Evolutionary conservation across 1,140 invertebrate genomes (phyloP), one percentile per base, ranked within the genome.

Genomic region (Pseudomyrmex cubaensis): DNA sequence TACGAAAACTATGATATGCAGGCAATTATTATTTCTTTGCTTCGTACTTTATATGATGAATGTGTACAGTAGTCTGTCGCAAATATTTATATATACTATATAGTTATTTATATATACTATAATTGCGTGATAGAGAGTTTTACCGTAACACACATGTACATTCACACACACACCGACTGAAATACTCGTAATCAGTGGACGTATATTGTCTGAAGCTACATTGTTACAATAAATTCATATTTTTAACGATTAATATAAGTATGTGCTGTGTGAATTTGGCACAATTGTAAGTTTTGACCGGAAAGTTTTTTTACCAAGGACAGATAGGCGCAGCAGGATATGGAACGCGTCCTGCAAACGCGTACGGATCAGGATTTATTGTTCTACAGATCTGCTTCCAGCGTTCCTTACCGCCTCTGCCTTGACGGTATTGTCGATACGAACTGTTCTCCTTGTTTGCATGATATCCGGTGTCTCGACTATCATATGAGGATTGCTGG

Each of bases 361-460:
- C 91, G 56, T 90, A 93, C 22, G 92, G 89, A 85, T 93, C 88
- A 0, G 93, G 90, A 90, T 94, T 94, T 3, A 94, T 90, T 0
- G 91, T 91, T 12, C 91, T 88, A 73, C 94, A 94, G 44, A 94
- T 93, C 64, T 93, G 90, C 73, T 92, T 93, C 93, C 93, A 94
- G 1, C 94, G 90, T 78, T 94, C 93, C 54, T 92, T 92, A 1
- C 93, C 93, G 85, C 91, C 91, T 48, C 88, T 90, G 17, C 86
- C 82, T 1, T 89, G 86, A 5, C 87, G 69, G 8, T 69, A 63
- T 22, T 67, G 85, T 0, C 61, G 50, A 13, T 87, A 62, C 10
- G 77, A 56, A 1, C 61, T 50, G 15, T 62, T 67, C 46, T 76
- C 76, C 62, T 70, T 35, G 9, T 50, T 75, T 48, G 9, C 44